A percentile compares a stretch with the other conserved stretches of the same genome.
phyloP scores from a whole-genome alignment of 2,797 vertebrate species.

The Cacajao melanocephalus region DNA sequence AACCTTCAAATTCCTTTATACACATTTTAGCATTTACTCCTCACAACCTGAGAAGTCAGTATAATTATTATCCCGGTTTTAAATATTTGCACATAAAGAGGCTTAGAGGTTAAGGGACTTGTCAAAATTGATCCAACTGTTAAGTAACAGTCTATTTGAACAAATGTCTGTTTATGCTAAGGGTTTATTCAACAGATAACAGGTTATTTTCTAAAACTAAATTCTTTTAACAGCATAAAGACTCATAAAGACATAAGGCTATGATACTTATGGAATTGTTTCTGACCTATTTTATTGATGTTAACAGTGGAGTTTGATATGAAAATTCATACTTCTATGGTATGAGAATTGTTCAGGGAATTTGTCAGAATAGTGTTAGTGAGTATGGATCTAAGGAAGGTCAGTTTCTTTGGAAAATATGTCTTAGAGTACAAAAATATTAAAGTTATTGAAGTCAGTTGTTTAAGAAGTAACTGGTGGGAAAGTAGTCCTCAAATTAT shows the following conservation, averaged over 20 bases:
- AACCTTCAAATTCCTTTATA: neutral
- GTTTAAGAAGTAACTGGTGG: slow-evolving; percentile 6
- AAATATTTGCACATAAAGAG: neutral
- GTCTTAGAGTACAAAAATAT: neutral
- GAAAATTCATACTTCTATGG: neutral
- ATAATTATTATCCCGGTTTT: neutral
- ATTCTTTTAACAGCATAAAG: neutral
- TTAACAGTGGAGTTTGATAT: neutral
- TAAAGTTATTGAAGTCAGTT: neutral
- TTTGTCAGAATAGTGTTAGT: neutral
- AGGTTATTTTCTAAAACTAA: neutral
- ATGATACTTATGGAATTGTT: neutral
- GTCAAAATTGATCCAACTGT: neutral
- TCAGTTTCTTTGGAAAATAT: neutral
- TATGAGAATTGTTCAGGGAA: neutral
- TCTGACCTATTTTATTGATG: neutral
- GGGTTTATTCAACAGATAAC: neutral
- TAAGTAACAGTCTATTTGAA: slow-evolving; percentile 3
- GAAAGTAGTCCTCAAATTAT: neutral
- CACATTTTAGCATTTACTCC: neutral
- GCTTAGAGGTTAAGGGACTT: neutral
- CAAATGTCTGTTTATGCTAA: neutral
- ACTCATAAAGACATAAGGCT: neutral
- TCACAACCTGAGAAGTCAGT: neutral
- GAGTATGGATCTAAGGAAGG: neutral